Conservation (phyloP, 1,140 invertebrate species). For the Orchestia grillus region DNA sequence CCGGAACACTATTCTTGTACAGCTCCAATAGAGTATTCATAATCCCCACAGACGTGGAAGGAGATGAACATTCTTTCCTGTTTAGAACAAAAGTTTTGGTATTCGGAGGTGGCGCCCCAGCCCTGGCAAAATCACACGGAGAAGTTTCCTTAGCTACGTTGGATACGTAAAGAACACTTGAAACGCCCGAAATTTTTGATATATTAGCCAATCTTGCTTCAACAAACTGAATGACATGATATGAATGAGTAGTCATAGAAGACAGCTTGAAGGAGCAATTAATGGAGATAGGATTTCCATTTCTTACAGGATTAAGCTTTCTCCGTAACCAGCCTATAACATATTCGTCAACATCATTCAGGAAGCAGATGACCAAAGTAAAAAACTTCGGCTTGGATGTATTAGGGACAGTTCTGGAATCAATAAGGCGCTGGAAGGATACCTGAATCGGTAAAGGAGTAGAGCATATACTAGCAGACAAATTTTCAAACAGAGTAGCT, state of each 20-base stretch:
- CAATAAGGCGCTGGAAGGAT: neutral
- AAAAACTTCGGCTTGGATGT: slow-evolving; percentile 18
- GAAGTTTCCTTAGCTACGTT: neutral
- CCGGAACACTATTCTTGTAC: slow-evolving; percentile 2
- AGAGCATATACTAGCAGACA: neutral
- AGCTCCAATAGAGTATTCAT: neutral
- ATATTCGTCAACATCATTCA: neutral
- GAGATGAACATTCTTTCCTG: neutral
- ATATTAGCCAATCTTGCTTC: neutral
- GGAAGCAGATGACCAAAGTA: slow-evolving; percentile 14
- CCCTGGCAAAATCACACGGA: neutral
- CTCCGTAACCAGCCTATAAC: neutral
- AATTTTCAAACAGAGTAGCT: neutral
- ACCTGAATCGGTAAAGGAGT: slow-evolving; percentile 2
- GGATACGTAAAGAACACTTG: neutral
- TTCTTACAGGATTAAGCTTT: neutral
- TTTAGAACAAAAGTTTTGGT: neutral
- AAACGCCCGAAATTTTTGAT: neutral
- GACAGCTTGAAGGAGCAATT: neutral
- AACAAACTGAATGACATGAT: slow-evolving; percentile 30
- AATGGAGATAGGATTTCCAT: neutral
- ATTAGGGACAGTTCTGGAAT: neutral
- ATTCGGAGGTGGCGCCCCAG: neutral
- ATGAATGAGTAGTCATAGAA: neutral
- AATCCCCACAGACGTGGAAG: neutral